Conservation (phyloP, 2,113 vertebrate genomes). For the Mastomys natalensis region DNA sequence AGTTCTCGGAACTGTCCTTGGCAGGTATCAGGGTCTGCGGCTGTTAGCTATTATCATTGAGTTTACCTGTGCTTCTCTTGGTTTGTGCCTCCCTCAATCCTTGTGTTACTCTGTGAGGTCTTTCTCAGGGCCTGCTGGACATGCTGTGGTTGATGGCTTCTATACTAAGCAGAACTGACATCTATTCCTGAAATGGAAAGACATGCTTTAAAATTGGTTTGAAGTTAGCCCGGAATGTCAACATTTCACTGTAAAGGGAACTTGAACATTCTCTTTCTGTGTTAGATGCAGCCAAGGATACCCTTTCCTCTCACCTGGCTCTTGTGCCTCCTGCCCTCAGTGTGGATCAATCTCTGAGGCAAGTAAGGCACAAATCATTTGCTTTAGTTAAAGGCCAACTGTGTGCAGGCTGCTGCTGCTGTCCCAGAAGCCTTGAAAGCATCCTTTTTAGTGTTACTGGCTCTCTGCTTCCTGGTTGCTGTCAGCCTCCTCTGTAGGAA, state of each 20-base stretch:
- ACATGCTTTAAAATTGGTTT: background rate
- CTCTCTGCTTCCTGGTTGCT: background rate
- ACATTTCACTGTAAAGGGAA: background rate
- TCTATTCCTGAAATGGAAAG: background rate
- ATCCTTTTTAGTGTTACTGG: background rate
- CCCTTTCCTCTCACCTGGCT: background rate
- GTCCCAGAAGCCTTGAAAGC: background rate
- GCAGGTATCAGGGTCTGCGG: fast-evolving
- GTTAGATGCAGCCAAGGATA: background rate
- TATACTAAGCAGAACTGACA: background rate
- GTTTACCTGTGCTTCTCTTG: background rate
- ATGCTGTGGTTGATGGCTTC: background rate
- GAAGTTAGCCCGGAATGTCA: background rate
- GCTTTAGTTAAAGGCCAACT: background rate
- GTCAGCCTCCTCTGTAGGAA: background rate
- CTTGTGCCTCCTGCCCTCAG: fast-evolving
- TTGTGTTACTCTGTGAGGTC: background rate
- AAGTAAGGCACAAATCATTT: background rate
- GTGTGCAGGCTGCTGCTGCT: background rate
- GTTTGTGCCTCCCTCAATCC: fast-evolving
- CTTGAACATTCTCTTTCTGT: background rate
- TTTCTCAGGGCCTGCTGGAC: fast-evolving
- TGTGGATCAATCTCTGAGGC: fast-evolving
- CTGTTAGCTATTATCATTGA: fast-evolving
- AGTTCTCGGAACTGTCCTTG: no score